Percentiles rank a stretch among this genome's conserved stretches.
phyloP scores from a whole-genome alignment of 92 coral and sea anemone genomes.

The Umimayanthus chanpuru region DNA sequence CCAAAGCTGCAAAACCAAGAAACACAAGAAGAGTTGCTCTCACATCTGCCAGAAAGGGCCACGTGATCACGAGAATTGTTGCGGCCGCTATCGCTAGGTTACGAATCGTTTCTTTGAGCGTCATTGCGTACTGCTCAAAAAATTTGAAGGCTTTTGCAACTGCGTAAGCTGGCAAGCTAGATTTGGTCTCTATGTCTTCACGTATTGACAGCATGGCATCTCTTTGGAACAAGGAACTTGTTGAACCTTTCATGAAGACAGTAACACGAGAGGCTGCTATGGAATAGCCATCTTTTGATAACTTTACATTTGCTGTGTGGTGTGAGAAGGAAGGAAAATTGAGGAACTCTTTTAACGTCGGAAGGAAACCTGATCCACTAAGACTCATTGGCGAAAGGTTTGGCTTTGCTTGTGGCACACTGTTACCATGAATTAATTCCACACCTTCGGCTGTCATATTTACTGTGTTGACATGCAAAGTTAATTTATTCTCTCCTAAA shows the following conservation, averaged over 20 bases:
- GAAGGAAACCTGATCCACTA: constrained; percentile 45
- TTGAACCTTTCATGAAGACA: constrained; percentile 54
- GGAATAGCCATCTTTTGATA: constrained; percentile 46
- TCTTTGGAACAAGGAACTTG: constrained; percentile 59
- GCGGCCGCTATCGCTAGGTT: constrained; percentile 66
- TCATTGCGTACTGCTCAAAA: constrained; percentile 72
- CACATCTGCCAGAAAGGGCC: constrained; percentile 58
- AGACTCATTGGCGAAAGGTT: background rate
- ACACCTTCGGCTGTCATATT: constrained; percentile 5
- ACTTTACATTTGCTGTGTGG: constrained; percentile 64
- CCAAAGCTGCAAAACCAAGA: constrained; percentile 59
- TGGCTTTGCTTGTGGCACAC: background rate
- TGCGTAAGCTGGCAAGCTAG: constrained; percentile 56
- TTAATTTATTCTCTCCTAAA: constrained; percentile 17
- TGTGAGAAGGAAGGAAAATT: constrained; percentile 39
- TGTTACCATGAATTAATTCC: background rate
- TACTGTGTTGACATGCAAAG: background rate
- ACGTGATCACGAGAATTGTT: constrained; percentile 63
- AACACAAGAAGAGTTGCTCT: constrained; percentile 55
- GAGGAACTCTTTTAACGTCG: constrained; percentile 54
- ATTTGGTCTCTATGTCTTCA: constrained; percentile 53
- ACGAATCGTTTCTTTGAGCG: constrained; percentile 56
- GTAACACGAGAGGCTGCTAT: constrained; percentile 68
- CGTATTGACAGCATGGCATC: constrained; percentile 73
- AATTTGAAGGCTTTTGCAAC: constrained; percentile 55